Percentiles rank a stretch among this genome's conserved stretches.
These are phyloP conservation scores for Galeopsomyia nigrocyanea DNA, from an alignment of 2,888 invertebrate species.

Conservation along the genomic window DNA sequence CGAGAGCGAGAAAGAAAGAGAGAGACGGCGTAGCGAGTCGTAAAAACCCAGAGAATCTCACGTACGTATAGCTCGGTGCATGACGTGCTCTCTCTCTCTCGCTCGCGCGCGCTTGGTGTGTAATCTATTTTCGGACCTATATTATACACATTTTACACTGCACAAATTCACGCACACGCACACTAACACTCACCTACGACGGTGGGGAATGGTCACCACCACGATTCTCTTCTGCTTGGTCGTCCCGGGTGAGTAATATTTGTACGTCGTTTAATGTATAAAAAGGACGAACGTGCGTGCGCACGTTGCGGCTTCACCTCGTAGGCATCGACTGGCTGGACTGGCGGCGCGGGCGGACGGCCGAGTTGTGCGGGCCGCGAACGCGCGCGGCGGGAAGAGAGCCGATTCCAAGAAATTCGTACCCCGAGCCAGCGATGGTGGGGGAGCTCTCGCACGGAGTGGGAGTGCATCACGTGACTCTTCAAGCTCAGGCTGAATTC, in stretches of 20 bases:
- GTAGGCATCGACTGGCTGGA: constrained; percentile 3
- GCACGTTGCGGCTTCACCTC: not conserved
- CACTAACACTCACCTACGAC: no score
- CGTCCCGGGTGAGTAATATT: no score
- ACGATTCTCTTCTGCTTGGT: no score
- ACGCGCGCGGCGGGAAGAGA: constrained; percentile 47
- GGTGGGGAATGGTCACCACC: no score
- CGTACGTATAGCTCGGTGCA: constrained; percentile 15
- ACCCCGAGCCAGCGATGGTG: constrained; percentile 57
- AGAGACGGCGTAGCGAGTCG: constrained; percentile 6
- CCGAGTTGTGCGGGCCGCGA: constrained; percentile 32
- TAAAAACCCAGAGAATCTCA: constrained; percentile 43
- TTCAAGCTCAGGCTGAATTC: constrained; percentile 4
- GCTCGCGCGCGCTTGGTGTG: no score
- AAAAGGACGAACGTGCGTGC: not conserved
- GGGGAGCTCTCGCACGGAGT: constrained; percentile 51
- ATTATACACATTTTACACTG: no score
- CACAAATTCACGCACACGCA: no score
- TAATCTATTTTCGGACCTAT: no score
- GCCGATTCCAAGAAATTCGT: constrained; percentile 60
- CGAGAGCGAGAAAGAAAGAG: not conserved
- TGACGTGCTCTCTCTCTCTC: no score
- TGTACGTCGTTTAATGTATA: no score
- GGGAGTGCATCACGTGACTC: constrained; percentile 56
- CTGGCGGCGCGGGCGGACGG: constrained; percentile 24